Base-by-base conservation (phyloP, 1,140 invertebrate species). In the Drosophila nannoptera region DNA sequence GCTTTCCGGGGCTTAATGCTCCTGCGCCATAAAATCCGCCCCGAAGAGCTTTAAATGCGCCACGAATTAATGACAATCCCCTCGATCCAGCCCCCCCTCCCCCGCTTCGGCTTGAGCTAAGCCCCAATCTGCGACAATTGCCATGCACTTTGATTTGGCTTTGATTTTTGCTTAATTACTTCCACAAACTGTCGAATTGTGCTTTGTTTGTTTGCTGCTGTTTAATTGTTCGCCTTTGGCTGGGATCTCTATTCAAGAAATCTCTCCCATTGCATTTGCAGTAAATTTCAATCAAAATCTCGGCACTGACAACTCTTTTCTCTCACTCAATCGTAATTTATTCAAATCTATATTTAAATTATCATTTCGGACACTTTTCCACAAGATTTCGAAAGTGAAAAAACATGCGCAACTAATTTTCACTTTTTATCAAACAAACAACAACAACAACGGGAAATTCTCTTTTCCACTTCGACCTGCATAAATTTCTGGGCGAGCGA, bases 81-180 rank as follows among this genome's bases (percentile, higher is more conserved):
- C 43, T 54, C 54, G 48, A 38, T 14, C 59, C 38, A 22, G 35
- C 45, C 22, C 40, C 35, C 46, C 45, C 16, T 6, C 6, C 16
- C 7, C 48, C 46, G 45, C 65, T 52, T 43, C 59, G 36, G 46
- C 62, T 33, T 56, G 53, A 61, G 60, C 43, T 76, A 83, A 84
- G 81, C 80, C 48, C 77, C 81, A 74, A 65, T 86, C 81, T 77
- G 73, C 73, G 77, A 86, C 80, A 80, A 84, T 86, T 77, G 81
- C 77, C 81, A 84, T 84, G 80, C 81, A 84, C 80, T 84, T 86
- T 84, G 81, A 84, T 84, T 84, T 87, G 76, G 81, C 73, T 86
- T 86, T 84, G 81, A 84, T 84, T 84, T 84, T 86, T 87, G 81
- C 73, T 81, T 84, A 84, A 84, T 84, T 84, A 77, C 81, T 81